Percentiles rank a stretch among this genome's conserved stretches.
Conservation (phyloP, 2,888 invertebrate species). For the Pseudeuparius sepicola region DNA sequence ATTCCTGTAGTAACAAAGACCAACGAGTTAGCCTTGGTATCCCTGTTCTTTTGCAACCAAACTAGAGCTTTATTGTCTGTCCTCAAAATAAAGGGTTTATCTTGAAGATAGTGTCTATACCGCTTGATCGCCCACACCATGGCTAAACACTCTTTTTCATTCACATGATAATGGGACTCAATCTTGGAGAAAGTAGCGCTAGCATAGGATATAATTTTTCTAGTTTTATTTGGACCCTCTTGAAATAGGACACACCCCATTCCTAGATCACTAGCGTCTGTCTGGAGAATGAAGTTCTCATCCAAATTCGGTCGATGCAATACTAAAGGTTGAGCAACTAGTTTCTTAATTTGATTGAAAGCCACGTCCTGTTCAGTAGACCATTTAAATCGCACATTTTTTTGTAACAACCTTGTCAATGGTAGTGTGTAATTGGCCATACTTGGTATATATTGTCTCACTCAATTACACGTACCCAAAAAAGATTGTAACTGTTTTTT, state of each 20-base stretch:
- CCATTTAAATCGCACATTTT: conserved; percentile 4
- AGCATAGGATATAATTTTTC: conserved; percentile 7
- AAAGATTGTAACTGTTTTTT: conserved; percentile 6
- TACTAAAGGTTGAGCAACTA: conserved; percentile 2
- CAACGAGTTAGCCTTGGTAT: conserved; percentile 14
- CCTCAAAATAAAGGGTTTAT: conserved; percentile 4
- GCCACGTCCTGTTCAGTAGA: background rate
- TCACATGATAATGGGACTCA: conserved; percentile 4
- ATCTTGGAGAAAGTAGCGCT: conserved; percentile 4
- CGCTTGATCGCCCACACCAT: conserved; percentile 3
- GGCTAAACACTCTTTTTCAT: conserved; percentile 1
- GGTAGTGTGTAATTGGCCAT: background rate
- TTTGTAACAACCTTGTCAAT: background rate
- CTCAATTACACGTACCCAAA: conserved; percentile 6
- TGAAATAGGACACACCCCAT: background rate
- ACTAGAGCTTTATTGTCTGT: conserved; percentile 4
- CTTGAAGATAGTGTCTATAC: conserved; percentile 4
- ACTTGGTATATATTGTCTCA: conserved; percentile 5
- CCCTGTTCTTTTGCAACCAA: conserved; percentile 14
- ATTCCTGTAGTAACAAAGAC: conserved; percentile 16
- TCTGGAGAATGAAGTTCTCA: background rate
- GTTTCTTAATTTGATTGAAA: conserved; percentile 4
- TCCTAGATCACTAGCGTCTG: background rate
- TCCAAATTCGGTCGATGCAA: conserved; percentile 1
- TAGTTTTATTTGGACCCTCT: background rate